A percentile compares a stretch with the other conserved stretches of the same genome.
These are phyloP conservation scores for Ecliptopera silaceata DNA, from an alignment of 2,888 invertebrate genomes.

Conservation along the genomic window DNA sequence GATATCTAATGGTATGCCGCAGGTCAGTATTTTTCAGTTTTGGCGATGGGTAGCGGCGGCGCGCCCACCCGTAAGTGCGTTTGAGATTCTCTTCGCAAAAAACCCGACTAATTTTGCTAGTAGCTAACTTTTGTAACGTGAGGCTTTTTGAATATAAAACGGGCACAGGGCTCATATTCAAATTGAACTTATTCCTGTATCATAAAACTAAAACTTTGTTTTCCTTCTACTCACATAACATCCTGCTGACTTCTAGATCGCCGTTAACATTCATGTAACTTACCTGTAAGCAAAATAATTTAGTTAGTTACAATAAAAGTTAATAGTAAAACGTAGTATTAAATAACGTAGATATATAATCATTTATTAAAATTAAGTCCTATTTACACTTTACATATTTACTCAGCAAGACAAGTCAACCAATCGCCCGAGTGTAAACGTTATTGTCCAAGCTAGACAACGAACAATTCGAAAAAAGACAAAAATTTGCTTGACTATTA, in stretches of 20 bases:
- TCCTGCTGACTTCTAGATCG: background rate
- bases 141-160: background rate
- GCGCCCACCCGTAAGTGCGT: background rate
- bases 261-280: background rate
- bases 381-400: too few relatives aligned
- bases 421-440: background rate
- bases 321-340: too few relatives aligned
- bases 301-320: background rate
- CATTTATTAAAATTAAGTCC: too few relatives aligned
- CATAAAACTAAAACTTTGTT: too few relatives aligned
- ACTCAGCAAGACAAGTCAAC: too few relatives aligned
- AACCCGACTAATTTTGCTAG: background rate
- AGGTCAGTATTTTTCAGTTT: background rate
- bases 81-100: background rate
- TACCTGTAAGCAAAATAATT: conserved; percentile 22
- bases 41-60: background rate
- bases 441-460: background rate
- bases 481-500: background rate
- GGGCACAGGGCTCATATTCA: too few relatives aligned
- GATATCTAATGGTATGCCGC: conserved; percentile 12
- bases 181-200: too few relatives aligned
- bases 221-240: too few relatives aligned
- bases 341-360: too few relatives aligned
- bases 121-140: background rate
- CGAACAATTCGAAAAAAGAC: background rate